Evolutionary conservation across 1,140 invertebrate genomes (phyloP).

Genomic region (Bombus pascuorum): DNA sequence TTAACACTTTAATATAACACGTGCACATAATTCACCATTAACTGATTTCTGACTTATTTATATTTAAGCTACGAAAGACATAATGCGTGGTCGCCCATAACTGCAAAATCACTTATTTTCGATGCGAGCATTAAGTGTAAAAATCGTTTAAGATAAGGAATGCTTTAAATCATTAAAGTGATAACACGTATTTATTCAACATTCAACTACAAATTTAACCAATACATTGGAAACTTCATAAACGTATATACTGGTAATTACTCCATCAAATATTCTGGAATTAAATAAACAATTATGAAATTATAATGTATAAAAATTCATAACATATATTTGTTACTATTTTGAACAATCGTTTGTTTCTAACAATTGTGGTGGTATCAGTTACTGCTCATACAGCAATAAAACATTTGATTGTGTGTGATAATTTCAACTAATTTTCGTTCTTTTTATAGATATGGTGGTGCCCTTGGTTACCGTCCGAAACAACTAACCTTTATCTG

Average conservation of each 20-base stretch:
- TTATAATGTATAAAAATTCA: neutral
- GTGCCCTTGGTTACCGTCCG: neutral
- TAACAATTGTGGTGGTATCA: neutral
- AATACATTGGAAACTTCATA: slow-evolving; percentile 31
- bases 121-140: slow-evolving; percentile 29
- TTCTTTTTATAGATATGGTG: slow-evolving; percentile 18
- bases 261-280: neutral
- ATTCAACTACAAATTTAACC: slow-evolving; percentile 3
- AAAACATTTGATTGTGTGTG: neutral
- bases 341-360: neutral
- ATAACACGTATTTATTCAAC: slow-evolving; percentile 47
- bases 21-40: slow-evolving; percentile 13
- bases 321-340: neutral
- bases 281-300: neutral
- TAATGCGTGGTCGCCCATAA: neutral
- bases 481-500: neutral
- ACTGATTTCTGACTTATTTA: slow-evolving; percentile 14
- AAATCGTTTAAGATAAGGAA: slow-evolving; percentile 56
- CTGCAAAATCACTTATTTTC: slow-evolving; percentile 22
- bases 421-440: slow-evolving; percentile 16
- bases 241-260: slow-evolving; percentile 7
- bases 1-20: neutral
- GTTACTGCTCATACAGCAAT: neutral
- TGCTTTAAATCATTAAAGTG: slow-evolving; percentile 56
- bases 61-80: slow-evolving; percentile 5